These are phyloP conservation scores for Elaphurus davidianus DNA, from an alignment of 2,113 vertebrate species.

Conservation along the genomic window DNA sequence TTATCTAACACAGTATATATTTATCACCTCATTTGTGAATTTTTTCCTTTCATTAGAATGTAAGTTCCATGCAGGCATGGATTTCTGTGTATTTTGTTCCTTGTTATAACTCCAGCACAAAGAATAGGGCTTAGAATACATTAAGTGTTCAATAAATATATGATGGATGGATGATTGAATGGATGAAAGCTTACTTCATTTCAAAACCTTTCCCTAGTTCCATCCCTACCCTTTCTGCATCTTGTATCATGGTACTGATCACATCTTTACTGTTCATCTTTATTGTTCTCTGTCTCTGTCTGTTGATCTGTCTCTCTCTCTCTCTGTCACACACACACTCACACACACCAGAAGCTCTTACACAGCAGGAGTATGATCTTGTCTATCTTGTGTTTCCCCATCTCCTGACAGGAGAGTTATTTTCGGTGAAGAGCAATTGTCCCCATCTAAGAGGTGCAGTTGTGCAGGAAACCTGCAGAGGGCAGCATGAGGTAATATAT, in stretches of 20 bases:
- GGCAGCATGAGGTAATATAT: conserved; percentile 18
- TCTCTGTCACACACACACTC: neutral
- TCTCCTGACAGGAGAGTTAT: neutral
- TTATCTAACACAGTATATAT: neutral
- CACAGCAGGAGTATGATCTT: neutral
- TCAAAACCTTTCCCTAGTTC: neutral
- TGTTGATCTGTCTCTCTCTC: neutral
- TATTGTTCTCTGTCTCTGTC: neutral
- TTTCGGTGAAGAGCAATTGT: neutral
- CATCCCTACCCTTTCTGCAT: neutral
- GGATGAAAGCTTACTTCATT: neutral
- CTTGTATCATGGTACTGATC: neutral
- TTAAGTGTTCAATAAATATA: neutral
- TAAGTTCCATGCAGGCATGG: neutral
- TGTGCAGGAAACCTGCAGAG: conserved; percentile 40
- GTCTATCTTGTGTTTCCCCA: neutral
- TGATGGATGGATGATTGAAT: neutral
- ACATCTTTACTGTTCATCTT: neutral
- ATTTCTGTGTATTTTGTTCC: neutral
- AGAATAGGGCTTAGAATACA: neutral
- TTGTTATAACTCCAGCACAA: neutral
- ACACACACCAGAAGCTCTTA: neutral
- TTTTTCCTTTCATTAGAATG: neutral
- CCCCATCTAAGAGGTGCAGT: neutral
- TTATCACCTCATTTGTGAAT: neutral